These are phyloP conservation scores for Meta bourneti DNA, from an alignment of 2,888 invertebrate species.

Conservation along the genomic window DNA sequence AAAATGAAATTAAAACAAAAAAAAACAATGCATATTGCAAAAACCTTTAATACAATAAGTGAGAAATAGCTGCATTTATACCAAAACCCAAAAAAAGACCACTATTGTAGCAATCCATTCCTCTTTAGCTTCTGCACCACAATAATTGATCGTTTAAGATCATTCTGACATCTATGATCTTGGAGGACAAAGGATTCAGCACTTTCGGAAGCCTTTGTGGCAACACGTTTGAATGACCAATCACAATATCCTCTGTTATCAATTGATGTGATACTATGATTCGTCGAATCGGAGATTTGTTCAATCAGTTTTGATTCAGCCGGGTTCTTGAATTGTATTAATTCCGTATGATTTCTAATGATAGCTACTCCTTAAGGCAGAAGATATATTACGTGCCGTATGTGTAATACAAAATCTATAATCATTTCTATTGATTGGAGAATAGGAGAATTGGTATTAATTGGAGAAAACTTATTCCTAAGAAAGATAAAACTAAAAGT, in stretches of 20 bases:
- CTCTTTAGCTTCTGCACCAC: constrained; percentile 16
- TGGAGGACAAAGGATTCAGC: constrained; percentile 11
- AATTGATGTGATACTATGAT: constrained; percentile 28
- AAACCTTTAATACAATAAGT: too few species aligned
- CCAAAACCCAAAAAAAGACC: too few species aligned
- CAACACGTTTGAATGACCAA: constrained; percentile 39
- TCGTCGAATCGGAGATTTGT: constrained; percentile 42
- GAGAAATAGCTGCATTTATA: too few species aligned
- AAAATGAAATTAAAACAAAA: too few species aligned
- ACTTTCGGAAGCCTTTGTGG: constrained; percentile 12
- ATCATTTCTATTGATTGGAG: too few species aligned
- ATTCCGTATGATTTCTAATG: too few species aligned
- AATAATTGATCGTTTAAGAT: constrained; percentile 43
- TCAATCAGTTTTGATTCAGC: constrained; percentile 27
- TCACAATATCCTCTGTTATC: constrained; percentile 10
- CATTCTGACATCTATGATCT: constrained; percentile 41
- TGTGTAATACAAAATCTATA: not conserved
- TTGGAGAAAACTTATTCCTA: too few species aligned
- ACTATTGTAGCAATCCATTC: not conserved
- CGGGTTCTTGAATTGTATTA: not conserved
- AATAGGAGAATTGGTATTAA: too few species aligned
- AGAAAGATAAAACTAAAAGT: too few species aligned
- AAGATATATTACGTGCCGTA: not conserved
- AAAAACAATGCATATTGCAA: too few species aligned
- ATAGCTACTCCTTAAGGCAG: too few species aligned